Percentiles rank a stretch among this genome's conserved stretches.
Evolutionary conservation across 2,113 vertebrate species (phyloP).

Genomic region (Poeciliopsis occidentalis): DNA sequence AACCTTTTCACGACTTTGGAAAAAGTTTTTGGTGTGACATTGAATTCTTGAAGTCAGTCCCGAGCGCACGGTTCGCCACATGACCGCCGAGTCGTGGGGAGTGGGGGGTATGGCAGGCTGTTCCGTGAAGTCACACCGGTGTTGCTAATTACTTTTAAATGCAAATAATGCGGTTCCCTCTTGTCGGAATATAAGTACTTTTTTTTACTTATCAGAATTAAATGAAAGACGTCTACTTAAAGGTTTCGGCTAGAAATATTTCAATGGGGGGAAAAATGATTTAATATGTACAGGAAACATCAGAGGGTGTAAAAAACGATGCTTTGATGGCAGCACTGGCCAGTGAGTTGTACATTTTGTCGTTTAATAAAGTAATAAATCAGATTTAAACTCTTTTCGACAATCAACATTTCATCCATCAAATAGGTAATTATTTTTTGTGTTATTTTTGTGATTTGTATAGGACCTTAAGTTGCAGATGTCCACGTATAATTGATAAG

Average conservation of each 20-base stretch:
- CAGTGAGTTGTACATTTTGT: no score
- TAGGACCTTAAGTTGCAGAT: no score
- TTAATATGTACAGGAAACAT: no score
- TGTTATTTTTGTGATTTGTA: no score
- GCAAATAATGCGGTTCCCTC: no score
- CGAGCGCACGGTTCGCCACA: constrained; percentile 24
- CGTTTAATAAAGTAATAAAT: not conserved
- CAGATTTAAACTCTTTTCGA: not conserved
- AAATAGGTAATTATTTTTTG: not conserved
- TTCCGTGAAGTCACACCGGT: not conserved
- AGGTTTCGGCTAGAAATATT: not conserved
- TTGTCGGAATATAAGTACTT: no score
- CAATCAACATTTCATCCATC: not conserved
- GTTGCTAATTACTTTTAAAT: no score
- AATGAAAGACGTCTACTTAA: not conserved
- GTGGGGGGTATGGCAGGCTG: constrained; percentile 25
- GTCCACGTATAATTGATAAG: no score
- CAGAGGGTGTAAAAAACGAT: no score
- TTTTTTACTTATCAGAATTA: not conserved
- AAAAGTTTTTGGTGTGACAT: constrained; percentile 67
- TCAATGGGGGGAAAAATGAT: no score
- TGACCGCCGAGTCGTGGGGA: constrained; percentile 39
- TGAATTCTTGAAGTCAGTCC: constrained; percentile 24
- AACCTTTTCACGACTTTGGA: constrained; percentile 40
- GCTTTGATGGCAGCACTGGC: no score